Conservation (phyloP, 2,113 vertebrate species). For the Macroglossus sobrinus region DNA sequence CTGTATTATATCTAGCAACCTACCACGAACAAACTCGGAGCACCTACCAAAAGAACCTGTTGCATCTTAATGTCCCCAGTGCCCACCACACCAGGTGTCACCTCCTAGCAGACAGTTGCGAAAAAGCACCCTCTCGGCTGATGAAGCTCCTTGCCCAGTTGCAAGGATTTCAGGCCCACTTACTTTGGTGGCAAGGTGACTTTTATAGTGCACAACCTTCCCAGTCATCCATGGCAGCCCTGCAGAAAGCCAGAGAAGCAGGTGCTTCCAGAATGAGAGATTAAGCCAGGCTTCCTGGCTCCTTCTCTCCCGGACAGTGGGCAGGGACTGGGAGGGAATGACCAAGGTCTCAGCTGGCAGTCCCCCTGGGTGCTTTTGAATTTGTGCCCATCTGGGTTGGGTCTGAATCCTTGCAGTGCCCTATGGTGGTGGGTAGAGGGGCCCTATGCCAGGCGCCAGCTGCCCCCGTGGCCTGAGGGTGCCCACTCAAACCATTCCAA, state of each 20-base stretch:
- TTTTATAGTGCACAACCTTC: not conserved
- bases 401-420: not conserved
- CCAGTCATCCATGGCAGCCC: not conserved
- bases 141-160: too few species aligned
- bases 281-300: not conserved
- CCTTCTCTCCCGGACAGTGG: not conserved
- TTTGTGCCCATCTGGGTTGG: not conserved
- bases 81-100: not conserved
- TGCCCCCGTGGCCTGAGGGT: constrained; percentile 60
- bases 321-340: not conserved
- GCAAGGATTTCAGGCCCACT: not conserved
- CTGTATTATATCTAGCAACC: not conserved
- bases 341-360: not conserved
- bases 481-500: constrained; percentile 64
- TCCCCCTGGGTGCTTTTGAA: not conserved
- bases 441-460: constrained; percentile 57
- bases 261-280: not conserved
- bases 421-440: constrained; percentile 17
- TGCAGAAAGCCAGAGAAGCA: not conserved
- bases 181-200: not conserved
- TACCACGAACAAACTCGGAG: not conserved
- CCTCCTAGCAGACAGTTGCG: not conserved
- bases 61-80: not conserved
- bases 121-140: not conserved
- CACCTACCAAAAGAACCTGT: not conserved